Percentiles rank a stretch among this genome's conserved stretches.
phyloP scores from a whole-genome alignment of 2,797 vertebrate genomes.

The Mico argentatus region DNA sequence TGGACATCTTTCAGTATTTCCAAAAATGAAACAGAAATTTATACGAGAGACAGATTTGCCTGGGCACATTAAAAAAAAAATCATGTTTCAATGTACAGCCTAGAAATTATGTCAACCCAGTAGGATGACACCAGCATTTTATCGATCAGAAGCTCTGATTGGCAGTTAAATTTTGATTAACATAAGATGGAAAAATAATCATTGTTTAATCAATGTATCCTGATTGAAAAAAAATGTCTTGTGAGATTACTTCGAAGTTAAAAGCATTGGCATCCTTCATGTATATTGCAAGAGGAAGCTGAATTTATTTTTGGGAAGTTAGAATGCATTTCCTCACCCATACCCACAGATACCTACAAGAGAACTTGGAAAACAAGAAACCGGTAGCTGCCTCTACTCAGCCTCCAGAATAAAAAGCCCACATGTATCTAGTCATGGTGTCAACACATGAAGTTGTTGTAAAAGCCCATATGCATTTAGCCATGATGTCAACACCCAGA shows the following conservation, averaged over 20 bases:
- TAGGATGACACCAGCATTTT: neutral
- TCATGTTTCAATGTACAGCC: neutral
- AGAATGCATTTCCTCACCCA: constrained; percentile 4
- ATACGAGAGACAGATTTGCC: neutral
- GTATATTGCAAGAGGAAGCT: neutral
- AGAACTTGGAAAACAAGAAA: constrained; percentile 32
- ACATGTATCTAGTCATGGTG: neutral
- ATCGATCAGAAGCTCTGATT: neutral
- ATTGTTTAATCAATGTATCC: constrained; percentile 30
- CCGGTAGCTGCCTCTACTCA: neutral
- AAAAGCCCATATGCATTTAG: neutral
- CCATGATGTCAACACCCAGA: neutral
- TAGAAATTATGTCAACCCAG: constrained; percentile 8
- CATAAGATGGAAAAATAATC: constrained; percentile 11
- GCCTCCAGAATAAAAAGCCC: neutral
- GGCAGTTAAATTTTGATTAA: constrained; percentile 40
- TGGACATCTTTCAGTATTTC: constrained; percentile 34
- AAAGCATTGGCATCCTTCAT: neutral
- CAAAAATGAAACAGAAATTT: constrained; percentile 16
- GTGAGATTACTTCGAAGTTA: neutral
- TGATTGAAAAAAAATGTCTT: constrained; percentile 43
- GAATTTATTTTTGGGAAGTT: constrained; percentile 43
- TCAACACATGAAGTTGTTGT: neutral
- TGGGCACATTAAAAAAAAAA: neutral
- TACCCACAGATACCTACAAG: neutral